Conservation (phyloP, 2,888 invertebrate species). For the Bugula neritina region DNA sequence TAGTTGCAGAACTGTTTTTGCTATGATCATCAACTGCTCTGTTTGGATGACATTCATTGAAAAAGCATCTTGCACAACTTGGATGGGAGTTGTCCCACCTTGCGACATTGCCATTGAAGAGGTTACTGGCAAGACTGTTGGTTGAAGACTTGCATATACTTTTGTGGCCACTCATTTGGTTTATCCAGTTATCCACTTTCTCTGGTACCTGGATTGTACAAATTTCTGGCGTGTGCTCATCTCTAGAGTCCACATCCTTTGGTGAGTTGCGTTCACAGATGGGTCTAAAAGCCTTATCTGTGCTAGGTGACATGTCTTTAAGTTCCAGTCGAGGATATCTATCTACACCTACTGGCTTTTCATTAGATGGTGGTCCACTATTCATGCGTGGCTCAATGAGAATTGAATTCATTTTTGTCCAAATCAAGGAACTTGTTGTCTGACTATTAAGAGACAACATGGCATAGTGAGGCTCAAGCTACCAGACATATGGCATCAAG, state of each 20-base stretch:
- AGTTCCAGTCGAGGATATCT: not conserved
- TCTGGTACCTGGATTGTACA: not conserved
- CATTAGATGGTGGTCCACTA: not conserved
- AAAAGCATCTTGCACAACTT: no score
- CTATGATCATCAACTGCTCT: no score
- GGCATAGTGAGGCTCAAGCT: constrained; percentile 12
- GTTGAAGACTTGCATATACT: not conserved
- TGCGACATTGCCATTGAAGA: no score
- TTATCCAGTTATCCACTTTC: not conserved
- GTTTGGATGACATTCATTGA: no score
- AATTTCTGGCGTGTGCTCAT: not conserved
- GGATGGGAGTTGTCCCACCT: no score
- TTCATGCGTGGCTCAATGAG: not conserved
- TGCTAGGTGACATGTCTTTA: not conserved
- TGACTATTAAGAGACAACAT: constrained; percentile 7
- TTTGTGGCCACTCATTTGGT: not conserved
- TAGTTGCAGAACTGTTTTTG: no score
- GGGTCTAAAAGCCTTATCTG: not conserved
- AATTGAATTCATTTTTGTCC: not conserved
- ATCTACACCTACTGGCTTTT: not conserved
- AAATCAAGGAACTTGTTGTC: not conserved
- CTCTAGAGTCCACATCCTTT: not conserved
- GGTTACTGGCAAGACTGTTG: no score
- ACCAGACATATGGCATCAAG: constrained; percentile 8
- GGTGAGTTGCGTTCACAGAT: not conserved